phyloP scores from a whole-genome alignment of 1,140 invertebrate genomes.

The Campodea augens region DNA sequence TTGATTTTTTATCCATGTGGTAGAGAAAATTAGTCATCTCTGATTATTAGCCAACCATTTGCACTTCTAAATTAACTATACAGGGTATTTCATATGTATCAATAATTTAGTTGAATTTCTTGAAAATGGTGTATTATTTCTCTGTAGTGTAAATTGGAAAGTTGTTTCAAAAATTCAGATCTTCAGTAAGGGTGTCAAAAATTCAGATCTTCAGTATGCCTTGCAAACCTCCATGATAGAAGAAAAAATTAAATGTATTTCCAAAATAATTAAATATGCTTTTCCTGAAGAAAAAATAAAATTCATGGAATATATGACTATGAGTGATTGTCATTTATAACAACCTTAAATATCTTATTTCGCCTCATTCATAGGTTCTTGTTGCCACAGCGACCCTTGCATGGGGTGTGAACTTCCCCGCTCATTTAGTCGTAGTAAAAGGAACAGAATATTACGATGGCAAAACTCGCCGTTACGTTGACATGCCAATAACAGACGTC shows the following conservation, averaged over 20 bases:
- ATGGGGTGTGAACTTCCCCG: constrained; percentile 98
- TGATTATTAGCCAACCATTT: too few relatives aligned
- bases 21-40: too few relatives aligned
- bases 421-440: constrained; percentile 65
- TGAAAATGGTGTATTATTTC: constrained; percentile 2
- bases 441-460: constrained; percentile 98
- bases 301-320: background rate
- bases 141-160: constrained; percentile 2
- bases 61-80: too few relatives aligned
- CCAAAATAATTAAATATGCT: too few relatives aligned
- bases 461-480: constrained; percentile 87
- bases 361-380: constrained; percentile 45
- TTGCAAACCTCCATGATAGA: too few relatives aligned
- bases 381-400: constrained; percentile 93
- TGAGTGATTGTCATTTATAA: background rate
- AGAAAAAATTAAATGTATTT: too few relatives aligned
- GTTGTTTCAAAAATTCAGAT: constrained; percentile 1
- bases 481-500: constrained; percentile 98
- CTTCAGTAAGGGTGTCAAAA: constrained; percentile 2
- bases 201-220: background rate
- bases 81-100: too few relatives aligned
- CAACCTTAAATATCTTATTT: background rate
- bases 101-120: too few relatives aligned
- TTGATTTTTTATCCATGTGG: too few relatives aligned
- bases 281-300: background rate